A percentile compares a stretch with the other conserved stretches of the same genome.
phyloP scores from a whole-genome alignment of 2,888 invertebrate species.

The Diarsia dahlii region DNA sequence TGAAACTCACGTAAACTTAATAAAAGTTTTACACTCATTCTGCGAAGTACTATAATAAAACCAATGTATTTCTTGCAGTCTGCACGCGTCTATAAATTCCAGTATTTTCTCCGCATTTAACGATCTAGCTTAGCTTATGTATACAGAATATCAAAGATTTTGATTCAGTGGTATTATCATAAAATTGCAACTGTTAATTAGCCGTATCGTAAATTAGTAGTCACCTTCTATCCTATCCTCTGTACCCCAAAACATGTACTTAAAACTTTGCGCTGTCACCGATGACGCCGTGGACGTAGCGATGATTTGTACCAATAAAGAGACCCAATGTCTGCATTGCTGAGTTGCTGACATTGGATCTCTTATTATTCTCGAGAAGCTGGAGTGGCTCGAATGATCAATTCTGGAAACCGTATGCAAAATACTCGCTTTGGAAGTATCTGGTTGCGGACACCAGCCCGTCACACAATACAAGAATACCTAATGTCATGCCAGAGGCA shows the following conservation, averaged over 20 bases:
- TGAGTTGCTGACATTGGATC: no score
- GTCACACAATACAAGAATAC: neutral
- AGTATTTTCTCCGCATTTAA: conserved; percentile 10
- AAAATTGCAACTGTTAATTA: neutral
- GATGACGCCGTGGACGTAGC: neutral
- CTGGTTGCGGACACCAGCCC: neutral
- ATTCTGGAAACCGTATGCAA: neutral
- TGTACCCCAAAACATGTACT: neutral
- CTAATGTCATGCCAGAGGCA: neutral
- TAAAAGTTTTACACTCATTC: conserved; percentile 27
- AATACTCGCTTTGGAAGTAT: neutral
- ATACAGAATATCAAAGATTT: no score
- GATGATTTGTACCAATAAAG: neutral
- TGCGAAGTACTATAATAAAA: conserved; percentile 28
- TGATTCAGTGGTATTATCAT: neutral
- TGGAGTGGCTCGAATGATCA: neutral
- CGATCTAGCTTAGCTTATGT: conserved; percentile 7
- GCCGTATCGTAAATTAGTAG: neutral
- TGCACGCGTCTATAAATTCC: conserved; percentile 11
- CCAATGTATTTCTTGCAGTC: conserved; percentile 14
- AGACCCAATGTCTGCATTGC: neutral
- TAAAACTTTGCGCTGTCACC: neutral
- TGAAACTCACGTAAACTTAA: conserved; percentile 26
- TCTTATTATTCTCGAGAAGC: neutral
- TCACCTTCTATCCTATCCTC: neutral